Evolutionary conservation across 2,113 vertebrate genomes (phyloP), one percentile per base, ranked within the genome.

Genomic region (Triplophysa tibetana): DNA sequence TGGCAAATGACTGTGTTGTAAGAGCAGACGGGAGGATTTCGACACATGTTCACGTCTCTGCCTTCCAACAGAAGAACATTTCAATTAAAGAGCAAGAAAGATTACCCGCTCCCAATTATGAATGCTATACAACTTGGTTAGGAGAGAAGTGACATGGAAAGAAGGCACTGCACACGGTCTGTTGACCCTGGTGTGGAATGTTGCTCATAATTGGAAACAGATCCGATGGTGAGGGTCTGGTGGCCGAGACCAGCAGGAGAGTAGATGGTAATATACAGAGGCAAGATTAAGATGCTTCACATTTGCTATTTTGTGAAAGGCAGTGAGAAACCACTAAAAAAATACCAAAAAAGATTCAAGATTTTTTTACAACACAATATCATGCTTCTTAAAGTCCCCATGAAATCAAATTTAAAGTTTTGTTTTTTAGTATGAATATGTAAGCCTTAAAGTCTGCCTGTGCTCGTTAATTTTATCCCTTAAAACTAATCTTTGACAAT

Each of bases 81-180:
- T 84, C 78, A 56, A 70, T 88, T 86, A 72, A 70, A 60, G 33
- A 73, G 45, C 29, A 77, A 78, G 16, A 77, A 41, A 12, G 78
- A 69, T 77, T 78, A 87, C 86, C 70, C 89, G 79, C 86, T 84
- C 85, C 84, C 81, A 82, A 84, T 87, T 86, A 84, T 79, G 68
- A 85, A 81, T 41, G 48, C 88, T 91, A 90, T 89, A 89, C 82
- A 84, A 68, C 74, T 80, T 81, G 14, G 65, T 76, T 84, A 83
- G 86, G 64, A 52, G 88, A 87, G 86, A 83, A 85, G 38, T 73
- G 85, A 56, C 85, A 54, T 83, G 83, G 84, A 68, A 56, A 74
- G 75, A 65, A 88, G 74, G 74, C 77, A 82, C 56, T 70, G 41
- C 66, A 38, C 48, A 76, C 81, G 88, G 85, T 89, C 85, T 82